Percentiles rank a stretch among this genome's conserved stretches.
phyloP scores from a whole-genome alignment of 2,797 vertebrate species.

The Sebastes melanostomus region DNA sequence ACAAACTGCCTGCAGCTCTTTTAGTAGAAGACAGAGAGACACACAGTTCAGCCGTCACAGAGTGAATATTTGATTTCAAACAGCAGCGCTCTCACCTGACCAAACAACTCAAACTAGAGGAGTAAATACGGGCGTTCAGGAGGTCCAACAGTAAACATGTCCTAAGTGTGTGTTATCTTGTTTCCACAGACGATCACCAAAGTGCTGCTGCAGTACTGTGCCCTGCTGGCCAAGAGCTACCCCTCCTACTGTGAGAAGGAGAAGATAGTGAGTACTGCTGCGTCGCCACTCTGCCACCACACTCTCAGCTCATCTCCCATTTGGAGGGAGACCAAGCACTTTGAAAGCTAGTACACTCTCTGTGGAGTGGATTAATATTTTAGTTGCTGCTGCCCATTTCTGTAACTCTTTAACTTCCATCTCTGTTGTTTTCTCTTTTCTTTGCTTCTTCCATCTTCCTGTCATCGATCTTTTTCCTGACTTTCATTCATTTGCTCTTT shows the following conservation, averaged over 20 bases:
- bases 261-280: constrained; percentile 88
- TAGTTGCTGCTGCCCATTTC: not conserved
- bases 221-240: constrained; percentile 90
- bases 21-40: not conserved
- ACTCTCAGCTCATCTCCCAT: constrained; percentile 1
- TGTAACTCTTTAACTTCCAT: not conserved
- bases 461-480: not conserved
- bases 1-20: not conserved
- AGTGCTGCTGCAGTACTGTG: constrained; percentile 93
- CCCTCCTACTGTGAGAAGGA: constrained; percentile 94
- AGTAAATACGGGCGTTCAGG: not conserved
- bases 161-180: constrained; percentile 20
- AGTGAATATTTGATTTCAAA: not conserved
- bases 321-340: not conserved
- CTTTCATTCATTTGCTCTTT: not conserved
- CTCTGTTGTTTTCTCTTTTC: not conserved
- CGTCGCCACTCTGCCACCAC: not conserved
- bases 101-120: not conserved
- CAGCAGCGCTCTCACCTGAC: not conserved
- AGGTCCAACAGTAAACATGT: not conserved
- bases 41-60: not conserved
- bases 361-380: constrained; percentile 19
- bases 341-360: not conserved
- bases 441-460: not conserved
- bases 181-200: constrained; percentile 91